A percentile compares a stretch with the other conserved stretches of the same genome.
phyloP scores from a whole-genome alignment of 2,797 vertebrate genomes.

The Gambusia yucatana region DNA sequence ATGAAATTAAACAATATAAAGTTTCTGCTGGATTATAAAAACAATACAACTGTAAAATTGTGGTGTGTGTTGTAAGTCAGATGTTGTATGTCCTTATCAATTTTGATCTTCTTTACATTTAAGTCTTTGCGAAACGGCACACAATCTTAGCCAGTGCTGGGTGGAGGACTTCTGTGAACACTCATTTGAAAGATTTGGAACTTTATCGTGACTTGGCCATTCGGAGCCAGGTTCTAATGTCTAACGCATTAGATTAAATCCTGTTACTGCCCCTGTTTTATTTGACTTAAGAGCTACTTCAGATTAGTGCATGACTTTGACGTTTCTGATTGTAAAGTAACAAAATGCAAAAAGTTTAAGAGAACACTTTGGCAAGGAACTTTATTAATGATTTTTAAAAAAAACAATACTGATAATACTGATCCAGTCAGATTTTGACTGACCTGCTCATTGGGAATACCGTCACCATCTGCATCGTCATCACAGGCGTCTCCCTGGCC shows the following conservation, averaged over 20 bases:
- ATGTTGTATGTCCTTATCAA: not conserved
- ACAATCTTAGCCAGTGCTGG: not conserved
- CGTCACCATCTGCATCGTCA: slow-evolving; percentile 94
- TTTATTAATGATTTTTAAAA: not conserved
- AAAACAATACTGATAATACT: not conserved
- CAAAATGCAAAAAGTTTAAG: not conserved
- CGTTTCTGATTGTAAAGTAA: not conserved
- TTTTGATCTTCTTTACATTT: too few species aligned
- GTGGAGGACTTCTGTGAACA: not conserved
- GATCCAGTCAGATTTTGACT: slow-evolving; percentile 5
- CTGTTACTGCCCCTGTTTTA: not conserved
- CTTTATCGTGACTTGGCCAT: not conserved
- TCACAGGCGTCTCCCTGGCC: slow-evolving; percentile 92
- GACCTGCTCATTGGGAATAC: slow-evolving; percentile 94
- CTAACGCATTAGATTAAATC: not conserved
- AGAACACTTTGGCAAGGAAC: not conserved
- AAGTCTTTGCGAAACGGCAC: not conserved
- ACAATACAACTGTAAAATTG: not conserved
- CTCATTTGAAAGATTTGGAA: not conserved
- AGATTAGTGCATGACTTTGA: not conserved
- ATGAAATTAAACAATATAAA: not conserved
- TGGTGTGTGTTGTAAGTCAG: not conserved
- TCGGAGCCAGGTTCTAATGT: not conserved
- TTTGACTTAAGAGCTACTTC: not conserved
- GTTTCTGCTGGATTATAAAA: not conserved